Base-by-base conservation (phyloP, 2,797 vertebrate genomes). In the Prionace glauca region DNA sequence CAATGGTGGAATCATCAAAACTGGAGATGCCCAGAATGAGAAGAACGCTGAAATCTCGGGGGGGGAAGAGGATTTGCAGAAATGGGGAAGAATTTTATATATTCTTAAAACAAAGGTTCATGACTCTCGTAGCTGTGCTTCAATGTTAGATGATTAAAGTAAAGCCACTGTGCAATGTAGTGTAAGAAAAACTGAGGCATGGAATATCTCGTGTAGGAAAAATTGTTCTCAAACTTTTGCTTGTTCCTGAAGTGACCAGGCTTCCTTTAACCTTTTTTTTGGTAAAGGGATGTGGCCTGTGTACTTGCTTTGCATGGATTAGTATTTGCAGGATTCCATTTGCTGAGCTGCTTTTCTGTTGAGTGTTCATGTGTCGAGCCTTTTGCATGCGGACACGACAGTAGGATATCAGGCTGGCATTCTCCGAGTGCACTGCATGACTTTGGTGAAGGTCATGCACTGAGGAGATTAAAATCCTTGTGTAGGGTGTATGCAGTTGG, bases 391-490 rank as follows among this genome's bases (percentile, higher is more conserved):
- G 10, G 14, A 45, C 24, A 24, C 1, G 29, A 50, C 69, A 74
- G 69, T 45, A 50, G 93, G 93, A 74, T 94, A 74, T 94, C 71
- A 74, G 45, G 36, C n/a, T 50, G 71, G 67, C 93, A 72, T 94
- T 95, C 69, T 60, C 10, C 9, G 74, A 77, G 71, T 29, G 60
- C 16, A 20, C 14, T 95, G 96, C 97, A 96, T 97, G 98, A 97
- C 97, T 97, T 97, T 96, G 96, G 95, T 97, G 97, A 98, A 98
- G 98, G 98, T 98, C 98, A 97, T 96, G 96, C 97, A 97, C 97
- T 97, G 97, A 97, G 97, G 97, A 97, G 97, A 97, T 98, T 98
- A 98, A 97, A 97, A 96, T 96, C 97, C 97, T 97, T 97, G 97
- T 97, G 97, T 97, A 98, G 97, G 97, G 97, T 97, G 97, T 98